A percentile compares a stretch with the other conserved stretches of the same genome.
Conservation (phyloP, 1,140 invertebrate species). For the Lutraria rhynchaena region DNA sequence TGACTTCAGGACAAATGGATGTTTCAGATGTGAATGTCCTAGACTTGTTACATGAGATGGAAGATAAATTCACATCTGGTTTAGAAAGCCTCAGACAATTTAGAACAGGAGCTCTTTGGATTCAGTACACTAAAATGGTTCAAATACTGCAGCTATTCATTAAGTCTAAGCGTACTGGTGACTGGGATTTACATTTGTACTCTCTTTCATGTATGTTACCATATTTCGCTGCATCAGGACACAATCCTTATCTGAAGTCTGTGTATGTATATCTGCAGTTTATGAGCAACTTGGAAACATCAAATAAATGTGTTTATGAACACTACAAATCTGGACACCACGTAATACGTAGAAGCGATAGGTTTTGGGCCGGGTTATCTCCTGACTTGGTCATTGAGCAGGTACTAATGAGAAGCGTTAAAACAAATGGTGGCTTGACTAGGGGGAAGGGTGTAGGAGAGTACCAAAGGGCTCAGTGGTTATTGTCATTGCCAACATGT, state of each 20-base stretch:
- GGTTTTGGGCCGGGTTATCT: conserved; percentile 79
- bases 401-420: conserved; percentile 74
- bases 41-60: no score
- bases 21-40: no score
- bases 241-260: no score
- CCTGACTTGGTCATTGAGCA: conserved; percentile 74
- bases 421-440: conserved; percentile 76
- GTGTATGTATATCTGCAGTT: conserved; percentile 68
- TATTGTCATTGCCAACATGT: conserved; percentile 24
- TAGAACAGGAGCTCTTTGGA: no score
- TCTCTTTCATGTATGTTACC: no score
- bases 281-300: background rate
- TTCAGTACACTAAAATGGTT: no score
- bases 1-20: conserved; percentile 23
- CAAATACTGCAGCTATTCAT: conserved; percentile 62
- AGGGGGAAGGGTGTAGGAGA: conserved; percentile 4
- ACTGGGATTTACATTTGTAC: conserved; percentile 62
- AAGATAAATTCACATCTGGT: no score
- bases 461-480: conserved; percentile 9
- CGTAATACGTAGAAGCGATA: conserved; percentile 69
- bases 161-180: conserved; percentile 62
- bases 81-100: no score
- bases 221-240: no score
- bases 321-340: no score
- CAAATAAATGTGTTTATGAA: background rate